Conservation (phyloP, 2,888 invertebrate species). For the Cotesia congregata region DNA sequence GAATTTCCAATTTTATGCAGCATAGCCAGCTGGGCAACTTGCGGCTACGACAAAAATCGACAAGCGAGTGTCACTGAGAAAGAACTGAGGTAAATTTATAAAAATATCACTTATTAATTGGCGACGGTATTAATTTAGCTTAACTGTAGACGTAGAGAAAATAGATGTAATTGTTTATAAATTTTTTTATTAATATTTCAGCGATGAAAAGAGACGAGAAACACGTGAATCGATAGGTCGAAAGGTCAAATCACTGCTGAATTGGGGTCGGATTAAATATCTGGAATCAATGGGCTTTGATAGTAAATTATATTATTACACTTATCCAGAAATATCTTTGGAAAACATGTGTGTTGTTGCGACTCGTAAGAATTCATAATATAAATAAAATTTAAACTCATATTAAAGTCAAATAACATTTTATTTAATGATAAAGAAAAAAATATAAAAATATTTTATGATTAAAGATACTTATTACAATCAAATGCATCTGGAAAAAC, state of each 20-base stretch:
- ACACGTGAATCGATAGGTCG: conserved; percentile 78
- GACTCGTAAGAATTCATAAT: conserved; percentile 36
- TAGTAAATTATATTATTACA: conserved; percentile 78
- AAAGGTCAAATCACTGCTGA: conserved; percentile 83
- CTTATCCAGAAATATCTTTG: conserved; percentile 76
- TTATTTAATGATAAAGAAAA: not conserved
- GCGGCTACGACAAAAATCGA: conserved; percentile 79
- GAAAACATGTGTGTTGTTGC: conserved; percentile 87
- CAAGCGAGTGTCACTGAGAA: conserved; percentile 22
- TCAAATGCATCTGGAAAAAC: not conserved
- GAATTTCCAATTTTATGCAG: conserved; percentile 85
- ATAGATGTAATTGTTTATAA: not conserved
- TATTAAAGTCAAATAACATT: not conserved
- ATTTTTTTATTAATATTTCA: conserved; percentile 21
- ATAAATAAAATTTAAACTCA: not conserved
- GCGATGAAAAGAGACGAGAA: conserved; percentile 16
- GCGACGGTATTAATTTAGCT: not conserved
- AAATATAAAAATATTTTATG: not conserved
- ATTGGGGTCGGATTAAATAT: conserved; percentile 80
- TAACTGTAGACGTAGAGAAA: not conserved
- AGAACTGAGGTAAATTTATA: not conserved
- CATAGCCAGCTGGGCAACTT: conserved; percentile 92
- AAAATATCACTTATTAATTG: not conserved
- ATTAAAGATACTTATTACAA: not conserved
- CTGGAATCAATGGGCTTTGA: conserved; percentile 75